Evolutionary conservation across 2,113 vertebrate genomes (phyloP), one percentile per base, ranked within the genome.

Genomic region (Catagonus wagneri): DNA sequence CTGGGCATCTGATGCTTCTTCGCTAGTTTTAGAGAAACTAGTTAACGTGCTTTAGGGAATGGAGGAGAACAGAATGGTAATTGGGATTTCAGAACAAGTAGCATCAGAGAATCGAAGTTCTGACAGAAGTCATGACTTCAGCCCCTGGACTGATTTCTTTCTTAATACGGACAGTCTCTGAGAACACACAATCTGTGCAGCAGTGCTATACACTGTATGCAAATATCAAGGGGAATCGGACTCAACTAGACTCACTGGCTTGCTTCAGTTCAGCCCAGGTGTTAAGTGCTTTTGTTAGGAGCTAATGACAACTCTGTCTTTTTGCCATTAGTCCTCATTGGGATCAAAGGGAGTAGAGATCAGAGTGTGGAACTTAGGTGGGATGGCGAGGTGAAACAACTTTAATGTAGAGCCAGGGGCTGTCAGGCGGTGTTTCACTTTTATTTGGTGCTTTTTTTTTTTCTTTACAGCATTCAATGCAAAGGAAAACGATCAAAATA

Each of bases 401-500:
- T 95, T 92, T 79, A 75, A 83, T 61, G 72, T 85, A 29, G 75
- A 79, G 88, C 88, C 81, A 60, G 66, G 65, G 34, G 34, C 90
- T n/a, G 27, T 84, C 50, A 44, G 52, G 79, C 14, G 44, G 83
- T 72, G 83, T 96, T 83, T 90, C 63, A 56, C 87, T 89, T 93
- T 83, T 71, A 66, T 93, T 93, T 87, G 66, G n/a, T 88, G 72
- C 23, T 32, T 1, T 56, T 81, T 65, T 89, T 88, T n/a, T n/a
- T 52, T 69, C 66, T 63, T 22, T 1, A 56, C 52, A 76, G 78
- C 15, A 15, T 72, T 17, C 29, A 60, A 32, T 75, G 32, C 95
- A 72, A 68, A 91, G 81, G 83, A 91, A 96, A 95, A 94, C 93
- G 16, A 96, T 93, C 81, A 92, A 96, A 97, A 86, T 85, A 96